These are phyloP conservation scores for Stegana nigrithorax DNA, from an alignment of 2,888 invertebrate species.

Conservation along the genomic window DNA sequence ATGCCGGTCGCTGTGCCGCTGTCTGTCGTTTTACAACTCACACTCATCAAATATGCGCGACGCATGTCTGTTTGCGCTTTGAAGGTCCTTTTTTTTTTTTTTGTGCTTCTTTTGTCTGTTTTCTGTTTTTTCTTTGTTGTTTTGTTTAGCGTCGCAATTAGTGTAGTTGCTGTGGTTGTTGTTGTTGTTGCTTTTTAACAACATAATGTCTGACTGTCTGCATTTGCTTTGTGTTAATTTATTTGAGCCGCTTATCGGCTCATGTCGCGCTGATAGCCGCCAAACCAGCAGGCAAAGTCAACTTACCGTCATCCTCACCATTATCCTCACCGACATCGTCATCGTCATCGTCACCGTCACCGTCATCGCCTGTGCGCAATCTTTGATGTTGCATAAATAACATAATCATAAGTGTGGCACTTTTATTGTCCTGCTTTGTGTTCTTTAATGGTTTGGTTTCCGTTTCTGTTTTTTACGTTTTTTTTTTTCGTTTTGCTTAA, in stretches of 20 bases:
- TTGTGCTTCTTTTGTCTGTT: background rate
- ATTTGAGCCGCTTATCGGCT: constrained; percentile 47
- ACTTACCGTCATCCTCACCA: no score
- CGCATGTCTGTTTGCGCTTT: constrained; percentile 44
- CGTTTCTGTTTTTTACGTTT: no score
- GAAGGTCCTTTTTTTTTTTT: constrained; percentile 40
- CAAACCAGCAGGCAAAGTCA: no score
- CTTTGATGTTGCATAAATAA: constrained; percentile 43
- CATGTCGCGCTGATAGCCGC: constrained; percentile 22
- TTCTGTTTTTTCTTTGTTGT: constrained; percentile 19
- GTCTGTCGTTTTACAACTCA: constrained; percentile 1
- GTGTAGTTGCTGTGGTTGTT: background rate
- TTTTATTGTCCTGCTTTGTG: constrained; percentile 5
- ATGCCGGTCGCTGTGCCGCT: constrained; percentile 26
- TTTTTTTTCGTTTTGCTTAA: no score
- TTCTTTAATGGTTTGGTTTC: no score
- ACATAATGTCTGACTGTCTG: background rate
- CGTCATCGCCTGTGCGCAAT: constrained; percentile 27
- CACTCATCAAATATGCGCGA: constrained; percentile 53
- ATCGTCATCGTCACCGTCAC: no score
- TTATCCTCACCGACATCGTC: no score
- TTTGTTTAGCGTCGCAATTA: constrained; percentile 1
- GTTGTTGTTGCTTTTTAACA: constrained; percentile 10
- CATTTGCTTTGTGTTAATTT: constrained; percentile 40
- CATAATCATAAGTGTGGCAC: constrained; percentile 18